Conservation (phyloP, 2,113 vertebrate genomes). For the Marmota flaviventris region DNA sequence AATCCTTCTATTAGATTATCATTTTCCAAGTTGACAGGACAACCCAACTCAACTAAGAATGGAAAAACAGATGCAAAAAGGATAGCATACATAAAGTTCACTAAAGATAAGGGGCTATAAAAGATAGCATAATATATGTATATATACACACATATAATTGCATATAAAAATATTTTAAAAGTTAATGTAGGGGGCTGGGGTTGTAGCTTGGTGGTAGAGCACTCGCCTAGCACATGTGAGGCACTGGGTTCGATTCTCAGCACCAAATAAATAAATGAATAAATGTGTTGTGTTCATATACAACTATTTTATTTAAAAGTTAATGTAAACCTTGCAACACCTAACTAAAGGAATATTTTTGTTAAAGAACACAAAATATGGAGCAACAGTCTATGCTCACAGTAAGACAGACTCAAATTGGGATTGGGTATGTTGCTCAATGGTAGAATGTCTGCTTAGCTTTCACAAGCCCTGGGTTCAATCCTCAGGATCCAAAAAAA, state of each 20-base stretch:
- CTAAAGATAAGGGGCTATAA: neutral
- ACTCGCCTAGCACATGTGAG: no score
- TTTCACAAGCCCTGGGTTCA: neutral
- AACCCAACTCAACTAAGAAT: slow-evolving; percentile 26
- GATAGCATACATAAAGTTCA: neutral
- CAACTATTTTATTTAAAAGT: neutral
- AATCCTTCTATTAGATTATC: neutral
- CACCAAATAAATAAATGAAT: no score
- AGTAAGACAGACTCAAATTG: neutral
- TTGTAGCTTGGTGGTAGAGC: no score
- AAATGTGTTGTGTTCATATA: no score
- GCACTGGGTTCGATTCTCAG: no score
- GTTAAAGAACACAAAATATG: neutral
- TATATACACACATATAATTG: neutral
- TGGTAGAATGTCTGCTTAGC: no score
- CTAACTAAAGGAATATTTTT: neutral
- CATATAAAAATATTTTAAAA: neutral
- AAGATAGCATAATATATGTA: neutral
- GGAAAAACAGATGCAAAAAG: neutral
- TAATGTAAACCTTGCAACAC: slow-evolving; percentile 13
- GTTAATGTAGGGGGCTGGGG: neutral
- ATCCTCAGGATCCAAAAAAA: no score
- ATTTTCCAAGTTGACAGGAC: neutral
- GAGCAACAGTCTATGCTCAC: neutral
- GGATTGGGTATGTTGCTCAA: neutral